Base-by-base conservation (phyloP, 1,140 invertebrate species). In the Zaprionus tsacasi region DNA sequence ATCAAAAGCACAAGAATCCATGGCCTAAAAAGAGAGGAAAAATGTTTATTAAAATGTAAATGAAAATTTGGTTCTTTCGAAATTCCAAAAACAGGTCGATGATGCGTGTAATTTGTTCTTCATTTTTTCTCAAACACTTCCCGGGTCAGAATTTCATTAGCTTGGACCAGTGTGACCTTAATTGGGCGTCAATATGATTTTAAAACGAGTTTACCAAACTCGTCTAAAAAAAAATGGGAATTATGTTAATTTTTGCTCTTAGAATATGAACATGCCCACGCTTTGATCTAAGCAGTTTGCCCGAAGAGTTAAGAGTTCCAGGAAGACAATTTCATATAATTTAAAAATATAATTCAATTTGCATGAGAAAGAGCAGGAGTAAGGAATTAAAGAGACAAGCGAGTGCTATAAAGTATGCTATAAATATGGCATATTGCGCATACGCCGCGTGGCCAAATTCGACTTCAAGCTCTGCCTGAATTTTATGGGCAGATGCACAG, bases 21-120 rank as follows among this genome's bases (percentile, higher is more conserved):
- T 15, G 7, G 40, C n/a, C 48, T 1, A 35, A 35, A 35, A 35
- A 35, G 10, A 35, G 33, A 56, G 65, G 54, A 57, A 55, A 48
- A 87, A 79, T 74, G 65, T 83, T 79, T 83, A 83, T 88, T 82
- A 88, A 88, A 80, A 80, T 70, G 55, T 65, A 70, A 70, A 78
- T 64, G 67, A 54, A 68, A 71, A 54, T 66, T 66, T 59, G 59
- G 30, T 54, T 36, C 43, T 48, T 35, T 57, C 30, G 27, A 76
- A 76, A 64, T 76, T 61, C 57, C 15, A 33, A 58, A 52, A 38
- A 33, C 40, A 72, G 36, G 57, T 67, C 38, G 58, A 73, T 79
- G 73, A 74, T 80, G 82, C 67, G 66, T 71, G 64, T 63, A 66
- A 52, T 55, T 63, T 21, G 21, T 76, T 55, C 8, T 27, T 0